Base-by-base conservation (phyloP, 2,888 invertebrate species). In the Malthinus seriepunctatus region DNA sequence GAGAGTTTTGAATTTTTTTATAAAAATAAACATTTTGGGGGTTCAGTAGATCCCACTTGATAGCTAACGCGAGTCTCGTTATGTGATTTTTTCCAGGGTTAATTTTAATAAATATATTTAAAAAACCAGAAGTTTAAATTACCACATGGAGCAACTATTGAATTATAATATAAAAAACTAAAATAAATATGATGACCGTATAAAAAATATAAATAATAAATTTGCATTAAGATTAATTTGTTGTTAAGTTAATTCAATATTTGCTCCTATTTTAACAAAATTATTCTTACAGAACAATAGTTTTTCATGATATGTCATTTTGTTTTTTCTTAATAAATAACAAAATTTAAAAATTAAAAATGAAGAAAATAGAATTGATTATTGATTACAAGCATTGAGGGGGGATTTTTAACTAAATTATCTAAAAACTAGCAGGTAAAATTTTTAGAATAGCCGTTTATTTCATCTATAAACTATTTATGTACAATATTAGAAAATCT, bases 251-350 rank as follows among this genome's bases (percentile, higher is more conserved):
- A 38, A 48, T 49, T 23, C 37, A 49, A 49, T 48, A 42, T 33
- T 52, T 44, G 33, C 54, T 50, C 54, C 42, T 55, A 44, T 51
- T 37, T 15, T 42, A 15, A 42, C 39, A 15, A 42, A 42, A 42
- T 14, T 11, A 57, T 59, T 56, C 66, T 68, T 69, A 69, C 63
- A 68, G 52, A 67, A 68, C 63, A 67, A 54, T 69, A 69, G 63
- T 63, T 60, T 67, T 69, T 69, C 54, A 73, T 75, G 75, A 75
- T 75, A 75, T 75, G 75, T 75, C 72, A 68, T 72, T 69, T 74
- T 71, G 69, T 74, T 73, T 72, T 69, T 69, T 68, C 69, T 69
- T 68, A 64, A 53, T 51, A 64, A 42, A 42, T 15, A 15, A 42
- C 14, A 15, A 42, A 42, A 42, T 15, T n/a, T 12, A 42, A 15